A percentile compares a stretch with the other conserved stretches of the same genome.
These are phyloP conservation scores for Steinernema carpocapsae DNA, from an alignment of 2,888 invertebrate genomes.

Conservation along the genomic window DNA sequence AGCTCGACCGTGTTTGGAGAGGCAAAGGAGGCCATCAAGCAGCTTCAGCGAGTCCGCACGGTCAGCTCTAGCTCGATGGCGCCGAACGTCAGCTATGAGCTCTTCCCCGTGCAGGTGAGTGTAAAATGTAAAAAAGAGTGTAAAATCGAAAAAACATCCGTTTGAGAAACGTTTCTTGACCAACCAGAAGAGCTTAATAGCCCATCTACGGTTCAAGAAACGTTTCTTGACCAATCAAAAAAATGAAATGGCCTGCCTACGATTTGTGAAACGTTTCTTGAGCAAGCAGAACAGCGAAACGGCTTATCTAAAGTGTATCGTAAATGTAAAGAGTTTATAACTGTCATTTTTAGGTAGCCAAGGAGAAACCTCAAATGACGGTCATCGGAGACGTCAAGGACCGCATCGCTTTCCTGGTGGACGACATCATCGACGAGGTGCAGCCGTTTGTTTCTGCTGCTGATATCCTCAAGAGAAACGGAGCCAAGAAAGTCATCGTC, in stretches of 20 bases:
- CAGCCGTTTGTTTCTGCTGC: slow-evolving; percentile 44
- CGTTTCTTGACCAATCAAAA: too few relatives aligned
- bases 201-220: too few relatives aligned
- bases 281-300: too few relatives aligned
- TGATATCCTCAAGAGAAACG: slow-evolving; percentile 88
- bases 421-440: slow-evolving; percentile 46
- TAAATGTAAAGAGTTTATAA: not conserved
- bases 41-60: not conserved
- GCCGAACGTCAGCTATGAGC: slow-evolving; percentile 8
- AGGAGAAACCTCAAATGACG: slow-evolving; percentile 96
- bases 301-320: too few relatives aligned
- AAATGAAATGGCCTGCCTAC: too few relatives aligned
- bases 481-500: slow-evolving; percentile 96
- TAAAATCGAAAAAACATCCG: too few relatives aligned
- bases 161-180: too few relatives aligned
- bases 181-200: too few relatives aligned
- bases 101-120: slow-evolving; percentile 25
- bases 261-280: too few relatives aligned
- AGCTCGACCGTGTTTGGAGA: not conserved
- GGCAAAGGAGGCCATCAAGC: not conserved
- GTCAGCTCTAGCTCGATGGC: not conserved
- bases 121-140: too few relatives aligned
- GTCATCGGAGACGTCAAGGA: slow-evolving; percentile 98
- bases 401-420: slow-evolving; percentile 97
- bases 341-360: slow-evolving; percentile 73